These are phyloP conservation scores for Lontra canadensis DNA, from an alignment of 2,113 vertebrate genomes.

Conservation along the genomic window DNA sequence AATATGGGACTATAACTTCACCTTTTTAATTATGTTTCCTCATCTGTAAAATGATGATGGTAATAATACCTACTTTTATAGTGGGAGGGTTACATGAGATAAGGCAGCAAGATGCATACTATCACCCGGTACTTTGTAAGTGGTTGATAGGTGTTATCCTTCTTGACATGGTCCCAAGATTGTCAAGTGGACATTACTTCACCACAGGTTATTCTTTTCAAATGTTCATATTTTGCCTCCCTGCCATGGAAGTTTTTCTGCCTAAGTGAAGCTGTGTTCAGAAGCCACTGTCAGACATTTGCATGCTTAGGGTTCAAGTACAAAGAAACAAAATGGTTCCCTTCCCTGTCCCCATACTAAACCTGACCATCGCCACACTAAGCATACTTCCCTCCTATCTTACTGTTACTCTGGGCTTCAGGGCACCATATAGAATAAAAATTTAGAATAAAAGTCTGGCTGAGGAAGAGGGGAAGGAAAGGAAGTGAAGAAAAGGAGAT, in stretches of 20 bases:
- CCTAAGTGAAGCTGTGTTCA: background rate
- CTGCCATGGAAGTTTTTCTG: background rate
- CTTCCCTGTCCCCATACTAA: background rate
- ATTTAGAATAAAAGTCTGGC: background rate
- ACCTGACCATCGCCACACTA: background rate
- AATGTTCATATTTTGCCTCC: background rate
- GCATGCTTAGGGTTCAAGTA: background rate
- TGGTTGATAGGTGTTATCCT: background rate
- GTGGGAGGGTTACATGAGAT: background rate
- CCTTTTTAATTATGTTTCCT: background rate
- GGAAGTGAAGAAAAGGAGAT: background rate
- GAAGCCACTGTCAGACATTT: background rate
- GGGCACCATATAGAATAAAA: background rate
- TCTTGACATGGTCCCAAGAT: background rate
- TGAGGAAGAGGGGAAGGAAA: background rate
- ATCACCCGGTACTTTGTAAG: background rate
- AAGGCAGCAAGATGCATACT: accelerated
- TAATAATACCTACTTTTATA: background rate
- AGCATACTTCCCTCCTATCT: background rate
- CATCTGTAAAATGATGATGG: background rate
- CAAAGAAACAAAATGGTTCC: background rate
- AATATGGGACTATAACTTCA: background rate
- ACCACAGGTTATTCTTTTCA: background rate
- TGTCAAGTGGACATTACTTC: background rate
- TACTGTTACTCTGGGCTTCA: background rate